Conservation (phyloP, 2,888 invertebrate species). For the Lissonota sp. region DNA sequence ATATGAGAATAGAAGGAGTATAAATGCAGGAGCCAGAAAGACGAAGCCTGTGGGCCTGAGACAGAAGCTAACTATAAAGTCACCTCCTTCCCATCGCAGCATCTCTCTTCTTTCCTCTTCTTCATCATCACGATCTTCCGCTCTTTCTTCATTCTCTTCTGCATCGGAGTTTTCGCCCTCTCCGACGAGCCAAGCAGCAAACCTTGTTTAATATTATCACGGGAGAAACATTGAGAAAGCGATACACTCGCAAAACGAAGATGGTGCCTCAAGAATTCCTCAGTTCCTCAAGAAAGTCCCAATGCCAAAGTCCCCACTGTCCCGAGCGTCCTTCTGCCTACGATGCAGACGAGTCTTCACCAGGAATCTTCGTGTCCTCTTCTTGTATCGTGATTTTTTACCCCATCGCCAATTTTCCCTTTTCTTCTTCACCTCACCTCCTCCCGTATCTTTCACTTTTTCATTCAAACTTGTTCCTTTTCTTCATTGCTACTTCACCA, state of each 20-base stretch:
- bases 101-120: slow-evolving; percentile 24
- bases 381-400: slow-evolving; percentile 45
- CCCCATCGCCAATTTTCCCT: slow-evolving; percentile 31
- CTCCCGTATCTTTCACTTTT: background rate
- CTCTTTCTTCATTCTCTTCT: slow-evolving; percentile 34
- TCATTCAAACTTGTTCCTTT: slow-evolving; percentile 13
- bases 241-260: slow-evolving; percentile 34
- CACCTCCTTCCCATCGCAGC: slow-evolving; percentile 34
- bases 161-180: slow-evolving; percentile 10
- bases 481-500: background rate
- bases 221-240: slow-evolving; percentile 14
- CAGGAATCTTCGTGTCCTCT: slow-evolving; percentile 13
- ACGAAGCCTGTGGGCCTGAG: slow-evolving; percentile 49
- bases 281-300: too few species aligned
- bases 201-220: slow-evolving; percentile 60
- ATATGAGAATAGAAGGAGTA: slow-evolving; percentile 17
- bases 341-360: background rate
- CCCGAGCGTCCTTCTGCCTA: background rate
- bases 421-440: background rate
- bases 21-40: slow-evolving; percentile 27
- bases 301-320: background rate
- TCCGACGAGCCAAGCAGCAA: slow-evolving; percentile 48
- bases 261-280: slow-evolving; percentile 56
- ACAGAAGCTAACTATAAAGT: slow-evolving; percentile 60
- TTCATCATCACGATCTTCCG: background rate